A percentile compares a stretch with the other conserved stretches of the same genome.
Conservation (phyloP, 2,797 vertebrate species). For the Enteromius unitaeniatus region DNA sequence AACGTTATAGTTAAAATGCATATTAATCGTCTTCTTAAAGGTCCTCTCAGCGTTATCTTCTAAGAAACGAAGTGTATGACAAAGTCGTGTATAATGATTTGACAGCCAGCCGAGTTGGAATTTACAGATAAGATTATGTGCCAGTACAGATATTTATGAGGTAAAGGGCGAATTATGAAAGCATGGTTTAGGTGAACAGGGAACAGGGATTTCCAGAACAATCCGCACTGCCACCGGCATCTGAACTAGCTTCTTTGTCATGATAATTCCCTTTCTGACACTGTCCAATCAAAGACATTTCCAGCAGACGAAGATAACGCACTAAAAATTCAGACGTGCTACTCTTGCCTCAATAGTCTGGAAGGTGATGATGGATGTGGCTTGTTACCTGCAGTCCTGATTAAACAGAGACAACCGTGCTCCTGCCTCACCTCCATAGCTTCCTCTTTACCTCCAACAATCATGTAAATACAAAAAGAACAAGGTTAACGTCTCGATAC, state of each 20-base stretch:
- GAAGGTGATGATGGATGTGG: conserved; percentile 59
- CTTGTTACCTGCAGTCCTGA: conserved; percentile 43
- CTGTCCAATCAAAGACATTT: conserved; percentile 36
- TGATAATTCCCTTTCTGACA: conserved; percentile 48
- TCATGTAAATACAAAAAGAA: conserved; percentile 46
- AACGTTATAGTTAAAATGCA: not conserved
- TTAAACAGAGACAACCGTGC: conserved; percentile 53
- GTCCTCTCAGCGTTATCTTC: conserved; percentile 25
- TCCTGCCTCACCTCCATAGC: conserved; percentile 46
- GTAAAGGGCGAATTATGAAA: conserved; percentile 15
- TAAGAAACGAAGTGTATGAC: conserved; percentile 22
- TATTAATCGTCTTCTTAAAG: not conserved
- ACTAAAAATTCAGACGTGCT: conserved; percentile 38
- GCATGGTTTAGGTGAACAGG: conserved; percentile 24
- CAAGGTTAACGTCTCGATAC: conserved; percentile 46
- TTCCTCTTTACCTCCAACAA: conserved; percentile 50
- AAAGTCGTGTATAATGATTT: conserved; percentile 41
- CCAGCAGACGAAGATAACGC: conserved; percentile 47
- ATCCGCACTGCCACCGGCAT: conserved; percentile 16
- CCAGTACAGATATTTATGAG: not conserved
- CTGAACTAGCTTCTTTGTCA: conserved; percentile 41
- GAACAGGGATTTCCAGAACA: conserved; percentile 38
- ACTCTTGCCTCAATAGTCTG: conserved; percentile 8
- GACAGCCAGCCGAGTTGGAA: conserved; percentile 7
- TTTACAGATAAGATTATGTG: conserved; percentile 44